Base-by-base conservation (phyloP, 2,113 vertebrate genomes). In the Mus spicilegus region DNA sequence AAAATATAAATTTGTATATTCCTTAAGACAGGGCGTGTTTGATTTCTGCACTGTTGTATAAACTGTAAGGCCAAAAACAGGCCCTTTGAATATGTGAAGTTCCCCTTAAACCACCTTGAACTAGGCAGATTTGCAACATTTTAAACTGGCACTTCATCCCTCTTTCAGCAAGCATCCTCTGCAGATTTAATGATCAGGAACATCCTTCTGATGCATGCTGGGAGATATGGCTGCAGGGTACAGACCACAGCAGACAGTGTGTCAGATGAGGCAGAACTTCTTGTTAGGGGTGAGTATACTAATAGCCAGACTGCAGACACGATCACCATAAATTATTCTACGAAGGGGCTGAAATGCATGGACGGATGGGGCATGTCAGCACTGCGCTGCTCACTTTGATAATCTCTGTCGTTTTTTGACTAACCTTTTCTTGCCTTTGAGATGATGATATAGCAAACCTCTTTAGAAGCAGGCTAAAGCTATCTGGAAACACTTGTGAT, bases 181-280 rank as follows among this genome's bases (percentile, higher is more conserved):
- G 99, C 99, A 98, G 99, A 99, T 99, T 99, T 99, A 98, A 99
- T 99, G 99, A 99, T 99, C 98, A 99, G 99, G 97, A 99, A 99
- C 98, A 99, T 99, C 98, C 99, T 99, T 95, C 98, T 99, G 98
- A 98, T 99, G 99, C 99, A 99, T 96, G 99, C 99, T 72, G 99
- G 99, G 96, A 99, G 99, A 98, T 99, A 99, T 0, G 99, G 99
- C 65, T 99, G 99, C 98, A 99, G 98, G 98, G 99, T 99, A 87
- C 99, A 99, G 98, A 99, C 99, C 19, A 99, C 99, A 90, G 99
- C 99, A 1, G 99, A 99, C 98, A 98, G 98, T 0, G 98, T 99
- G 93, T 99, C 99, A 51, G 98, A 99, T 51, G 99, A 99, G 97
- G 99, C 99, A 0, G 99, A 99, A 97, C 99, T 99, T 96, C 99